These are phyloP conservation scores for Dromiciops gliroides DNA, from an alignment of 2,113 vertebrate genomes.

Conservation along the genomic window DNA sequence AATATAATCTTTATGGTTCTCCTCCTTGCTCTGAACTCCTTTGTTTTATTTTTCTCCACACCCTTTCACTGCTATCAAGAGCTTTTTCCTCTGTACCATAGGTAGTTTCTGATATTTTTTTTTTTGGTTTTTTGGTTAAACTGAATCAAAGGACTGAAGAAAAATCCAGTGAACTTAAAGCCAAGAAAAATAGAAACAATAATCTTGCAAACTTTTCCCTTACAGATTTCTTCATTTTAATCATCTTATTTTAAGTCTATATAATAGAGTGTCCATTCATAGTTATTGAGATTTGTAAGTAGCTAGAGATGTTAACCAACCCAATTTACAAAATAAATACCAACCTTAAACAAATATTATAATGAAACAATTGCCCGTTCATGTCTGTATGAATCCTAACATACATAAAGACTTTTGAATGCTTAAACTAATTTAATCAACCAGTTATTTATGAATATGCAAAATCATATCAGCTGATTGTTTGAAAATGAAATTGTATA, in stretches of 20 bases:
- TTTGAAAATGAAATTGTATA: neutral
- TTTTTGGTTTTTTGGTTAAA: too few relatives aligned
- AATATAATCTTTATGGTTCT: too few relatives aligned
- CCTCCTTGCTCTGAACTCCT: too few relatives aligned
- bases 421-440: neutral
- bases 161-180: too few relatives aligned
- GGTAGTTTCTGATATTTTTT: too few relatives aligned
- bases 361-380: neutral
- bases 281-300: neutral
- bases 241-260: neutral
- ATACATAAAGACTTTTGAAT: neutral
- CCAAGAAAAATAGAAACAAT: too few relatives aligned
- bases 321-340: neutral
- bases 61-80: too few relatives aligned
- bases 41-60: too few relatives aligned
- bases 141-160: too few relatives aligned
- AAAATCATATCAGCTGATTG: neutral
- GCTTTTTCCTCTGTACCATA: too few relatives aligned
- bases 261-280: neutral
- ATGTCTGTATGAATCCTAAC: neutral
- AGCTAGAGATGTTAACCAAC: neutral
- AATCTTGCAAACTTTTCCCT: too few relatives aligned
- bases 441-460: neutral
- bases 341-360: neutral
- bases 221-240: neutral